Base-by-base conservation (phyloP, 2,113 vertebrate genomes). In the Condylura cristata region DNA sequence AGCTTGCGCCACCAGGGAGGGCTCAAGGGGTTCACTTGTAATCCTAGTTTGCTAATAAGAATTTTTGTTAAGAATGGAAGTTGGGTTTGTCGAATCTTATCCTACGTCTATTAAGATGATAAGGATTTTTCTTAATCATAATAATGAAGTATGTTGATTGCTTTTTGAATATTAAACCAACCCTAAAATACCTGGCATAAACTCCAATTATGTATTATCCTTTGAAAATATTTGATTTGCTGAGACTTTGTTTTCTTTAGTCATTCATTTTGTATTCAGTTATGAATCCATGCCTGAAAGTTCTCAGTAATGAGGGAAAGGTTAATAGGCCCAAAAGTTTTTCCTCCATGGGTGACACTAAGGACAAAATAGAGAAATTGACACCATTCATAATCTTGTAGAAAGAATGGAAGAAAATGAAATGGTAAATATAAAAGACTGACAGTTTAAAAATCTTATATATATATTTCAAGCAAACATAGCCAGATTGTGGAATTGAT, bases 231-330 rank as follows among this genome's bases (percentile, higher is more conserved):
- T 66, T 88, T 82, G 16, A 20, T 75, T 76, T 89, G 30, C 61
- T 93, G 58, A 39, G 75, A 30, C n/a, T 72, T 53, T 34, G 32
- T 60, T 90, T 28, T 82, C 28, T n/a, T n/a, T 24, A 12, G 2
- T 30, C 11, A 30, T 46, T 56, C 28, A 28, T 53, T 89, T 87
- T 72, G 48, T 8, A 60, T 39, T 83, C 37, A 51, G 48, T 76
- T 41, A 39, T 66, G 32, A 86, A 20, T n/a, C 10, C 34, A 61
- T 61, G 44, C 32, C 56, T 94, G 65, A 66, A 86, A 86, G 48
- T 66, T 91, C 65, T 86, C 46, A 32, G 58, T n/a, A 91, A 39
- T 28, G 60, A 30, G 30, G 86, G 86, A 30, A n/a, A 91, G 86
- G 75, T 74, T 74, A 86, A 37, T 34, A 80, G 58, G 28, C 46